A percentile compares a stretch with the other conserved stretches of the same genome.
Evolutionary conservation across 2,888 invertebrate genomes (phyloP).

Genomic region (Phragmatobia fuliginosa): DNA sequence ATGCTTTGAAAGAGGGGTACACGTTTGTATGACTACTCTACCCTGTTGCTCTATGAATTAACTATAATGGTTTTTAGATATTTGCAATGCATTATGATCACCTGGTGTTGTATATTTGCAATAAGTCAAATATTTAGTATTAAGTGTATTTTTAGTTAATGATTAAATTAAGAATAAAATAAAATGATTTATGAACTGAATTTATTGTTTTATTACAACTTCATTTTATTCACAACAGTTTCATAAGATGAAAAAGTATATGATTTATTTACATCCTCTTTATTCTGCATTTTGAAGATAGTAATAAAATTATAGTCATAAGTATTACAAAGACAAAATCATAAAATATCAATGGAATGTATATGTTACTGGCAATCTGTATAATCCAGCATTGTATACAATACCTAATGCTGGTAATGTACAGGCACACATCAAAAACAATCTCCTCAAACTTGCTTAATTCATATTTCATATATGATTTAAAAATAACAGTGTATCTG

Average conservation of each 20-base stretch:
- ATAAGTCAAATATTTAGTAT: conserved; percentile 22
- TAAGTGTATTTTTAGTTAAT: conserved; percentile 44
- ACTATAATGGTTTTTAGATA: conserved; percentile 29
- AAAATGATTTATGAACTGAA: conserved; percentile 40
- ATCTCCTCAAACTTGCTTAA: too few relatives aligned
- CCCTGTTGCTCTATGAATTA: too few relatives aligned
- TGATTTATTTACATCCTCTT: conserved; percentile 42
- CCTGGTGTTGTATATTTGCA: conserved; percentile 26
- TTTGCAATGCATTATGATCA: conserved; percentile 40
- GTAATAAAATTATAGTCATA: conserved; percentile 31
- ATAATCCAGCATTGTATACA: too few relatives aligned
- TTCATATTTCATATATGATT: too few relatives aligned
- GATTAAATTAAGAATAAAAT: conserved; percentile 32
- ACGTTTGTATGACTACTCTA: too few relatives aligned
- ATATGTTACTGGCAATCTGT: too few relatives aligned
- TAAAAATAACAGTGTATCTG: too few relatives aligned
- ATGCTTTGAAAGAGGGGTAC: too few relatives aligned
- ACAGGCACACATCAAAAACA: too few relatives aligned
- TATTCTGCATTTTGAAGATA: conserved; percentile 41
- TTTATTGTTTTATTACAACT: conserved; percentile 29
- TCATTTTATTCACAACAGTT: conserved; percentile 73
- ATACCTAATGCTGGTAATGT: too few relatives aligned
- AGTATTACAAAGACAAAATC: conserved; percentile 45
- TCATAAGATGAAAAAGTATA: conserved; percentile 66
- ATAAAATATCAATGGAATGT: conserved; percentile 46